A percentile compares a stretch with the other conserved stretches of the same genome.
These are phyloP conservation scores for Paraescarpia echinospica DNA, from an alignment of 1,140 invertebrate genomes.

Conservation along the genomic window DNA sequence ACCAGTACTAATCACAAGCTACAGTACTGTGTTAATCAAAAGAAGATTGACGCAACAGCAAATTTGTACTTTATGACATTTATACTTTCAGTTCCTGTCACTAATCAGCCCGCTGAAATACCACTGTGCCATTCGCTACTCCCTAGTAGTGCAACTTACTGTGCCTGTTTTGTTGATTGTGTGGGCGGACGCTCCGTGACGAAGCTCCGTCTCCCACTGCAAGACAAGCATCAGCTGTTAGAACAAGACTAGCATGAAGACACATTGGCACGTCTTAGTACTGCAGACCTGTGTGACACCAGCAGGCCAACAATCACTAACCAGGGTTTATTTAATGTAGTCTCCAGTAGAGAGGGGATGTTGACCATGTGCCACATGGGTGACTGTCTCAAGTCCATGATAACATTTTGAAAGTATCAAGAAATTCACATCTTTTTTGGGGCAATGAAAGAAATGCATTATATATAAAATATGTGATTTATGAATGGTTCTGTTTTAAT, in stretches of 20 bases:
- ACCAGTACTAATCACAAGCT: neutral
- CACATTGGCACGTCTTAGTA: neutral
- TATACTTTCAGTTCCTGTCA: neutral
- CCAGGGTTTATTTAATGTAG: neutral
- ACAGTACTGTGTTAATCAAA: neutral
- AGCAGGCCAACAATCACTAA: neutral
- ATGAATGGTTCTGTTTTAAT: neutral
- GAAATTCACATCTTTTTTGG: neutral
- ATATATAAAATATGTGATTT: neutral
- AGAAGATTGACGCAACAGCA: neutral
- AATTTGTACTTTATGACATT: neutral
- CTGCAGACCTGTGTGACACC: no score
- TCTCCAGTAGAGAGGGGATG: neutral
- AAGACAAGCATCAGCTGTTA: neutral
- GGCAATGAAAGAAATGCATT: neutral
- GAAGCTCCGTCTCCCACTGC: slow-evolving; percentile 49
- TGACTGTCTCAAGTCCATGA: neutral
- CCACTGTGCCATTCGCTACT: neutral
- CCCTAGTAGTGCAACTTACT: neutral
- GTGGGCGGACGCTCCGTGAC: slow-evolving; percentile 51
- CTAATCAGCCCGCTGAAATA: neutral
- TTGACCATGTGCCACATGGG: neutral
- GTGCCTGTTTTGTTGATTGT: slow-evolving; percentile 43
- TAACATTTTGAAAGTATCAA: neutral
- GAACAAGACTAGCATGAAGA: neutral